A percentile compares a stretch with the other conserved stretches of the same genome.
These are phyloP conservation scores for Incurvaria masculella DNA, from an alignment of 2,888 invertebrate species.

Conservation along the genomic window DNA sequence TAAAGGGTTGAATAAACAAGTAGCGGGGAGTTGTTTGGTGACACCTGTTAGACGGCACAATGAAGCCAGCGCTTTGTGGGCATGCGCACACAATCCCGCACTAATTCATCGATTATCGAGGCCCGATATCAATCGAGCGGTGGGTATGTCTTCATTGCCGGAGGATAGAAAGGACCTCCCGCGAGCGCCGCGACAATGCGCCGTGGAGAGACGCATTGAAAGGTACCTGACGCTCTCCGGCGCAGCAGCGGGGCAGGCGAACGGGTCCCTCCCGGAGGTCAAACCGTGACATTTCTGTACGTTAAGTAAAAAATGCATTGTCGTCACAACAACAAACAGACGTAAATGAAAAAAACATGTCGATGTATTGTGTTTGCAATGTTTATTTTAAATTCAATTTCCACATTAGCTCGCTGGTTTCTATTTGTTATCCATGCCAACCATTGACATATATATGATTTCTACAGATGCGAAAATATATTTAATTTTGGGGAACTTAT, in stretches of 20 bases:
- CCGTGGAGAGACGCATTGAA: not conserved
- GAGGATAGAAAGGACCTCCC: slow-evolving; percentile 41
- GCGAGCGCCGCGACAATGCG: slow-evolving; percentile 15
- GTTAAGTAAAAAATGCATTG: too few relatives aligned
- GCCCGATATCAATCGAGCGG: slow-evolving; percentile 31
- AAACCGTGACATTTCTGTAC: not conserved
- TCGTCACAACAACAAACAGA: too few relatives aligned
- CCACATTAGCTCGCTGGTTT: too few relatives aligned
- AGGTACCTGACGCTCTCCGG: not conserved
- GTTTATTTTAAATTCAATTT: too few relatives aligned
- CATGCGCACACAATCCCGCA: slow-evolving; percentile 34
- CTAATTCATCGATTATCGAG: slow-evolving; percentile 43
- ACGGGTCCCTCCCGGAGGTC: not conserved
- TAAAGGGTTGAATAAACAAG: slow-evolving; percentile 35
- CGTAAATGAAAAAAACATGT: too few relatives aligned
- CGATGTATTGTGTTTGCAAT: too few relatives aligned
- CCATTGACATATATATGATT: too few relatives aligned
- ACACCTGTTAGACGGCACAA: slow-evolving; percentile 39
- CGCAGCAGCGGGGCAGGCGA: too few relatives aligned
- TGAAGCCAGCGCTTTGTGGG: slow-evolving; percentile 25
- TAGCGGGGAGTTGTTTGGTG: slow-evolving; percentile 10
- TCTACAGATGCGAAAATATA: too few relatives aligned
- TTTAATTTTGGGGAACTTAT: too few relatives aligned
- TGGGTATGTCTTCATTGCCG: slow-evolving; percentile 25
- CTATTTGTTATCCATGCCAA: too few relatives aligned